Base-by-base conservation (phyloP, 2,888 invertebrate genomes). In the Brenthis hecate region DNA sequence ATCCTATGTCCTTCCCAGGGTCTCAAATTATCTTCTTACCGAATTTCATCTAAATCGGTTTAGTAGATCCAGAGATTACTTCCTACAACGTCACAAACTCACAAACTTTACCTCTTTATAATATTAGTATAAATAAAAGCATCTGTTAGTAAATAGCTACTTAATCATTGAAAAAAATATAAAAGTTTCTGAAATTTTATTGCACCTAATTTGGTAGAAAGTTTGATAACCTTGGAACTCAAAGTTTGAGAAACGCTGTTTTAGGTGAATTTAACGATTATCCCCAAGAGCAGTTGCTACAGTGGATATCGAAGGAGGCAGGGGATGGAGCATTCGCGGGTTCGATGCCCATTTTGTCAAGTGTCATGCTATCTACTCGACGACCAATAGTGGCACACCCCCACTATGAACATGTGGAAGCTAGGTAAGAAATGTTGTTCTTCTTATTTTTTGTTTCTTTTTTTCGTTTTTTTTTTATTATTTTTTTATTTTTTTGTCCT, bases 341-440 rank as follows among this genome's bases (percentile, higher is more conserved):
- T 6, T 96, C 97, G 58, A 96, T 98, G 95, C 96, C 98, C 0
- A 92, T 97, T 0, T 95, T 97, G 94, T 97, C 98, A 13, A 95
- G 96, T 53, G 92, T 98, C 14, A 94, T 98, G 89, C 87, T 98
- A 66, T 94, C 95, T 13, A 96, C 98, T 0, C 88, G 94, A 8
- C 90, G 97, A 43, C 96, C 97, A 0, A 95, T 98, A 58, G 95
- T 97, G 0, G 96, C 97, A 73, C 98, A 98, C 86, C 98, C 98
- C 0, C 97, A 97, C 81, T 97, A 98, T 80, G 98, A 98, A 84
- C 95, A 96, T 85, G 93, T 93, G 47, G 95, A 95, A 64, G 94
- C 97, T 74, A 95, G 97, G 97, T 97, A 73, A 65, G 56, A 23
- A 19, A n/a, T 19, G 8, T 43, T 23, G 2, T 3, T 6, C 19